These are phyloP conservation scores for Xestia c-nigrum DNA, from an alignment of 2,888 invertebrate genomes.

Conservation along the genomic window DNA sequence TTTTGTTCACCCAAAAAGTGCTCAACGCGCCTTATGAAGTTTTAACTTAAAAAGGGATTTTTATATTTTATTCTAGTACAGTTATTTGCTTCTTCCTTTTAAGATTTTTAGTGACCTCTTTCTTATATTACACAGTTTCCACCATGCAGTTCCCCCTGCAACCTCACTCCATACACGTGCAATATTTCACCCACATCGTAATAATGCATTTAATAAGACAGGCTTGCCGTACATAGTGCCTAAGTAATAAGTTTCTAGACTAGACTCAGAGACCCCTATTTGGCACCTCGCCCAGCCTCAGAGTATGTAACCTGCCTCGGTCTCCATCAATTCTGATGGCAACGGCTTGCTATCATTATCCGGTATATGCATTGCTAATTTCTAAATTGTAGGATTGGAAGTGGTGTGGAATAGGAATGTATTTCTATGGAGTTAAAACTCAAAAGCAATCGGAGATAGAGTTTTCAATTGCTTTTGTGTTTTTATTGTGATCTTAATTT, in stretches of 20 bases:
- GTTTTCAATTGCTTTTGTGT: background rate
- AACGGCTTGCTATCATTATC: slow-evolving; percentile 65
- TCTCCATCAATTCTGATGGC: slow-evolving; percentile 66
- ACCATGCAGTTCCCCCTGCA: background rate
- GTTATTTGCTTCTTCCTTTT: too few species aligned
- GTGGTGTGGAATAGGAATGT: background rate
- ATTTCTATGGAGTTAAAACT: background rate
- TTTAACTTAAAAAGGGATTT: too few species aligned
- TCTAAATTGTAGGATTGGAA: slow-evolving; percentile 42
- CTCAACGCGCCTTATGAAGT: too few species aligned
- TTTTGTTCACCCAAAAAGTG: too few species aligned
- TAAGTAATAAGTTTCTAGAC: slow-evolving; percentile 62
- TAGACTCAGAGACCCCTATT: slow-evolving; percentile 56
- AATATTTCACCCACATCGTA: slow-evolving; percentile 52
- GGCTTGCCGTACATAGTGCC: slow-evolving; percentile 33
- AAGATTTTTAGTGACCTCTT: too few species aligned
- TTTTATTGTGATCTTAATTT: background rate
- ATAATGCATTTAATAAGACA: slow-evolving; percentile 66
- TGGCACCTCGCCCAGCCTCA: slow-evolving; percentile 60
- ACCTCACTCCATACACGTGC: background rate
- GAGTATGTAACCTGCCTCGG: slow-evolving; percentile 60
- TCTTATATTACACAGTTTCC: background rate
- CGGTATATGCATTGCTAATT: slow-evolving; percentile 58
- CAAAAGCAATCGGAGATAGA: background rate
- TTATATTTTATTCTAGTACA: too few species aligned